phyloP scores from a whole-genome alignment of 2,888 invertebrate genomes.

The Pammene fasciana region DNA sequence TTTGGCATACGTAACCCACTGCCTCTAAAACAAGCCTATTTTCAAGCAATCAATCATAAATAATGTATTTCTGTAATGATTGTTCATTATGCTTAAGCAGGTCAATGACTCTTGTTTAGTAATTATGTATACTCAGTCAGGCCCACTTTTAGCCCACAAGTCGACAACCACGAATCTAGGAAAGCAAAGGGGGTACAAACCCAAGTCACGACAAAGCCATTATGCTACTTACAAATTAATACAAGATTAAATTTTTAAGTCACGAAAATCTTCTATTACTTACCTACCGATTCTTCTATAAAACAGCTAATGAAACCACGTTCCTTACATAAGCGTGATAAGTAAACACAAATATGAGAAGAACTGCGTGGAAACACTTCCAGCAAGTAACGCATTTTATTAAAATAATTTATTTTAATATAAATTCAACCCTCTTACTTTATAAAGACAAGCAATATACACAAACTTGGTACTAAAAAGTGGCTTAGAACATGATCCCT shows the following conservation, averaged over 20 bases:
- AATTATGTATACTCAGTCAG: conserved; percentile 26
- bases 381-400: no score
- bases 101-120: conserved; percentile 36
- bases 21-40: conserved; percentile 26
- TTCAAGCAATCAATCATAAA: conserved; percentile 35
- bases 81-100: conserved; percentile 30
- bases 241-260: neutral
- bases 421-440: no score
- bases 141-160: conserved; percentile 20
- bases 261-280: neutral
- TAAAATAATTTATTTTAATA: no score
- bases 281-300: neutral
- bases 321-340: no score
- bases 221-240: neutral
- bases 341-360: no score
- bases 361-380: no score
- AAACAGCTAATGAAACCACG: no score
- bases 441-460: no score
- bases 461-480: no score
- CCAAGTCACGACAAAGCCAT: conserved; percentile 15
- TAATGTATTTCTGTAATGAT: conserved; percentile 26
- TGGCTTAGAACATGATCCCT: no score
- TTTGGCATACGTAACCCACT: conserved; percentile 26
- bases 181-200: conserved; percentile 1
- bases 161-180: conserved; percentile 15